Conservation (phyloP, 2,888 invertebrate genomes). For the Tribolium freemani region DNA sequence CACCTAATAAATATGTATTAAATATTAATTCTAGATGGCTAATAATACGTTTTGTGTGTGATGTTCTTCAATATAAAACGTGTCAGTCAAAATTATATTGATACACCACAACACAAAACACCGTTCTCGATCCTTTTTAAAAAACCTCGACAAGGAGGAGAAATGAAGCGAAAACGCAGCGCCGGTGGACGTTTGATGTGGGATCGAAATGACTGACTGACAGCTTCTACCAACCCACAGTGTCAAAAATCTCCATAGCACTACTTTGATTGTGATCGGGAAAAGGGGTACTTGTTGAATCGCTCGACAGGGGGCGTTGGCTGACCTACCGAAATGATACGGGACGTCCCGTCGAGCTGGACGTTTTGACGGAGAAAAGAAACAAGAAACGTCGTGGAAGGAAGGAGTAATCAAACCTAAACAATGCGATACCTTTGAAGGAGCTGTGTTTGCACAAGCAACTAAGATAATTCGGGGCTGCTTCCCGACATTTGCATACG, state of each 20-base stretch:
- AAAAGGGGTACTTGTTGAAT: slow-evolving; percentile 27
- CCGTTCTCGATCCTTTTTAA: slow-evolving; percentile 31
- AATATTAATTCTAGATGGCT: slow-evolving; percentile 61
- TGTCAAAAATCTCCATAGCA: slow-evolving; percentile 54
- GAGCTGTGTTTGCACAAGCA: slow-evolving; percentile 53
- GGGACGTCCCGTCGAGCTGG: slow-evolving; percentile 23
- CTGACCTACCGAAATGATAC: slow-evolving; percentile 25
- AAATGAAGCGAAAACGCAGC: slow-evolving; percentile 59
- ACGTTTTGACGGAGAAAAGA: slow-evolving; percentile 12
- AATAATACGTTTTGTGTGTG: slow-evolving; percentile 59
- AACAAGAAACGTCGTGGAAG: background rate
- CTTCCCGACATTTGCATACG: slow-evolving; percentile 54
- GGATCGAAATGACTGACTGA: slow-evolving; percentile 60
- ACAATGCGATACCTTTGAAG: slow-evolving; percentile 54
- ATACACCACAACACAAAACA: slow-evolving; percentile 51
- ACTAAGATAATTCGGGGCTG: slow-evolving; percentile 53
- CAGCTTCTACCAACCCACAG: slow-evolving; percentile 57
- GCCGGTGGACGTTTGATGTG: slow-evolving; percentile 58
- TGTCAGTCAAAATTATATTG: slow-evolving; percentile 62
- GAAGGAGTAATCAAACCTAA: slow-evolving; percentile 54
- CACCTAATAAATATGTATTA: slow-evolving; percentile 64
- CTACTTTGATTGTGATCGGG: background rate
- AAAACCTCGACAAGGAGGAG: slow-evolving; percentile 47
- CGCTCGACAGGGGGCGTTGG: slow-evolving; percentile 30
- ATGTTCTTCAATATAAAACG: slow-evolving; percentile 59